A percentile compares a stretch with the other conserved stretches of the same genome.
Conservation (phyloP, 37 sponge, comb jelly and placozoan genomes). For the Eunapius fragilis region DNA sequence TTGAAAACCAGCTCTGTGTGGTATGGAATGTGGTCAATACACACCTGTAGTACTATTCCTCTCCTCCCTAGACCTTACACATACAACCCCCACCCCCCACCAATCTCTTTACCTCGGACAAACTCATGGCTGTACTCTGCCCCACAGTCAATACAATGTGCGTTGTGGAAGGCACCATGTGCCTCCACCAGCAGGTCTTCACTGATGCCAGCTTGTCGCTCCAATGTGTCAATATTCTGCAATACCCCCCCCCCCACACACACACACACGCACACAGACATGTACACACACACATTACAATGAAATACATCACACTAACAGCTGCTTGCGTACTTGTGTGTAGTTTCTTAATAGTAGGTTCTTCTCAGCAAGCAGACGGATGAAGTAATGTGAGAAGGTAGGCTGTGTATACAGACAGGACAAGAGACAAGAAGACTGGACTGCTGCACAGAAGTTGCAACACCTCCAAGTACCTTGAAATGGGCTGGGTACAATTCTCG, state of each 20-base stretch:
- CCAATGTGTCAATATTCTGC: conserved; percentile 96
- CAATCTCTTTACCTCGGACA: conserved; percentile 35
- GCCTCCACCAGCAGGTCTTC: conserved; percentile 86
- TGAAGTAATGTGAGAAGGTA: conserved; percentile 92
- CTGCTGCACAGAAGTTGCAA: not conserved
- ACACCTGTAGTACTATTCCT: too few relatives aligned
- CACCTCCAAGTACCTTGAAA: conserved; percentile 69
- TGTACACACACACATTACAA: not conserved
- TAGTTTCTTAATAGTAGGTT: conserved; percentile 86
- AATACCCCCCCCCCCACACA: too few relatives aligned
- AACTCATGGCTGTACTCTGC: conserved; percentile 65
- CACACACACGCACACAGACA: too few relatives aligned
- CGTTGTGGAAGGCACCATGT: conserved; percentile 89
- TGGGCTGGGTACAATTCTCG: conserved; percentile 94
- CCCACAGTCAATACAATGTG: conserved; percentile 88
- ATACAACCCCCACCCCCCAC: not conserved
- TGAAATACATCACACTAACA: not conserved
- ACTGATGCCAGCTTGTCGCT: conserved; percentile 83
- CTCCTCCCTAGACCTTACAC: not conserved
- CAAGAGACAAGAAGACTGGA: not conserved
- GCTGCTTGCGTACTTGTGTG: conserved; percentile 70
- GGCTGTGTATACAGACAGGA: conserved; percentile 51
- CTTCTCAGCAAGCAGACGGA: conserved; percentile 83
- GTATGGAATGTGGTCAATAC: not conserved
- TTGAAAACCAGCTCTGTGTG: conserved; percentile 70